Percentiles rank a stretch among this genome's conserved stretches.
These are phyloP conservation scores for Semicossyphus pulcher DNA, from an alignment of 2,113 vertebrate genomes.

Conservation along the genomic window DNA sequence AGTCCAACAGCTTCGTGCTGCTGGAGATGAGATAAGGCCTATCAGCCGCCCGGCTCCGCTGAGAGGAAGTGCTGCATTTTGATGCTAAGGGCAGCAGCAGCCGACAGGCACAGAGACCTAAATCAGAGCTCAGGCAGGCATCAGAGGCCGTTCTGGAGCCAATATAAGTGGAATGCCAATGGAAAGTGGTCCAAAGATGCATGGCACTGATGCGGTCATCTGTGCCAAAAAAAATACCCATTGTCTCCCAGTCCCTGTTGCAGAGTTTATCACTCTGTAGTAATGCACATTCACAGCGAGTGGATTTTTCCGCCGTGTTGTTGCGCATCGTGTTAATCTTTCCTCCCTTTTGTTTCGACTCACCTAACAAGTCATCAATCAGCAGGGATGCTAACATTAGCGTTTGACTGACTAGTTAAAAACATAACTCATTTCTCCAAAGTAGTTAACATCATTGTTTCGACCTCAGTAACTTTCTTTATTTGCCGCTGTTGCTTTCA, in stretches of 20 bases:
- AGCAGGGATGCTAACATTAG: slow-evolving; percentile 47
- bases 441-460: slow-evolving; percentile 76
- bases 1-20: slow-evolving; percentile 70
- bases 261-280: slow-evolving; percentile 50
- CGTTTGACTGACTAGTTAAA: slow-evolving; percentile 57
- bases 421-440: slow-evolving; percentile 64
- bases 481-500: slow-evolving; percentile 77
- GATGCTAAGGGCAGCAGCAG: slow-evolving; percentile 52
- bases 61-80: slow-evolving; percentile 71
- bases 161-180: slow-evolving; percentile 64
- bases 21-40: slow-evolving; percentile 81
- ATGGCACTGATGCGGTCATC: slow-evolving; percentile 56
- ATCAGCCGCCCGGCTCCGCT: slow-evolving; percentile 70
- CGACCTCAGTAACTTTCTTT: slow-evolving; percentile 78
- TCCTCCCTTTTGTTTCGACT: slow-evolving; percentile 50
- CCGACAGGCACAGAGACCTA: slow-evolving; percentile 46
- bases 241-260: slow-evolving; percentile 42
- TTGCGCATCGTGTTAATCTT: slow-evolving; percentile 31
- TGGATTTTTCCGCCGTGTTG: slow-evolving; percentile 11
- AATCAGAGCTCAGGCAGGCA: slow-evolving; percentile 55
- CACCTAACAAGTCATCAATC: slow-evolving; percentile 47
- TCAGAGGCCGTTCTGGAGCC: slow-evolving; percentile 59
- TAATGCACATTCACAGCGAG: slow-evolving; percentile 47
- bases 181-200: slow-evolving; percentile 55
- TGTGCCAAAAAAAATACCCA: slow-evolving; percentile 49